Evolutionary conservation across 2,888 invertebrate genomes (phyloP).

Genomic region (Ophion ellenae): DNA sequence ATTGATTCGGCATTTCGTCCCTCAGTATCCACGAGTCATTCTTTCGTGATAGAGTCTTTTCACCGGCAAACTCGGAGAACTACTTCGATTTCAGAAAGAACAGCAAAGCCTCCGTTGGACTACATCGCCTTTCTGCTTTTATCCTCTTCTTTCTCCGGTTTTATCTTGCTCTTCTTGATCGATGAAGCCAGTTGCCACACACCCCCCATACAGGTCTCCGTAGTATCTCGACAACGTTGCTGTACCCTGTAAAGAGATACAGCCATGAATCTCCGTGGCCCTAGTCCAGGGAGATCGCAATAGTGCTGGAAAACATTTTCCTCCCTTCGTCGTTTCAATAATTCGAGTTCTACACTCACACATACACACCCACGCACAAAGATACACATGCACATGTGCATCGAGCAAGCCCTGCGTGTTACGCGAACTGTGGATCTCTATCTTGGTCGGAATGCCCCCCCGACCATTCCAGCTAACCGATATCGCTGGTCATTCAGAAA

Average conservation of each 20-base stretch:
- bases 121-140: background rate
- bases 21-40: constrained; percentile 6
- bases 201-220: constrained; percentile 8
- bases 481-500: constrained; percentile 61
- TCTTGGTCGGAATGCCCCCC: constrained; percentile 48
- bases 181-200: constrained; percentile 17
- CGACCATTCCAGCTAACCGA: constrained; percentile 63
- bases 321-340: constrained; percentile 38
- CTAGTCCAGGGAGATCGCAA: background rate
- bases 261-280: background rate
- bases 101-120: constrained; percentile 4
- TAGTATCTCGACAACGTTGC: constrained; percentile 13
- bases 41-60: constrained; percentile 38
- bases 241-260: constrained; percentile 1
- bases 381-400: background rate
- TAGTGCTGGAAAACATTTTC: constrained; percentile 34
- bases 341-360: background rate
- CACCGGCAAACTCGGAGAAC: constrained; percentile 11
- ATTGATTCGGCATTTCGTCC: constrained; percentile 19
- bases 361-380: background rate
- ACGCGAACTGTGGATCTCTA: constrained; percentile 33
- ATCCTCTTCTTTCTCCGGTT: no score
- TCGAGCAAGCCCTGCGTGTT: constrained; percentile 29
- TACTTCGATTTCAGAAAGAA: constrained; percentile 18
- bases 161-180: constrained; percentile 40